Base-by-base conservation (phyloP, 2,113 vertebrate species). In the Triplophysa tibetana region DNA sequence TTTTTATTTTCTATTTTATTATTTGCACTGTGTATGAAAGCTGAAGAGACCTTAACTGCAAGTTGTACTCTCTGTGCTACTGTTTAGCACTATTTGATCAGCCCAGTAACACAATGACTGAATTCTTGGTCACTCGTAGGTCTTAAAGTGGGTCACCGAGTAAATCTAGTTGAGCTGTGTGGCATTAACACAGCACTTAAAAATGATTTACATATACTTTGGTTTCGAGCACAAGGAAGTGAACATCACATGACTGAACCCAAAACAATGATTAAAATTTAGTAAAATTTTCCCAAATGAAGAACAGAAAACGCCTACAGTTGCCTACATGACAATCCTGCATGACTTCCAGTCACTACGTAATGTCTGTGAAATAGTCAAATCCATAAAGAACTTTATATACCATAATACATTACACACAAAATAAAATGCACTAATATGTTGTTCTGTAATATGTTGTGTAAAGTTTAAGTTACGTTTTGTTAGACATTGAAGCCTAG, bases 201-300 rank as follows among this genome's bases (percentile, higher is more conserved):
- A 52, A 52, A 23, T 65, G 1, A 75, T 75, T 75, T 75, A 26
- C 72, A 63, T 75, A 63, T 63, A 17, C 38, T 75, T 75, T 63
- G 73, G 70, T 74, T 63, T 63, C 19, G 9, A 61, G 38, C 5
- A 48, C 19, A 75, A 41, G 41, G 73, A 75, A 63, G 41, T 75
- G 23, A 75, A 75, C 19, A 10, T 63, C 58, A 50, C 58, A 63
- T 61, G 54, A 38, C n/a, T 26, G 54, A 58, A 58, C 19, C 62
- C 4, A 4, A 5, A 63, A n/a, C 23, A 63, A 63, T 63, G 14
- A 63, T 63, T 50, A 19, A 48, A 29, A 62, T 63, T 16, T 48
- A 2, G 73, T 62, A 3, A 74, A 74, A 74, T 38, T 17, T 45
- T 16, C 2, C 12, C 70, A 60, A 17, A 17, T 43, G 56, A 74